phyloP scores from a whole-genome alignment of 1,140 invertebrate species.

The Dendrolimus kikuchii region DNA sequence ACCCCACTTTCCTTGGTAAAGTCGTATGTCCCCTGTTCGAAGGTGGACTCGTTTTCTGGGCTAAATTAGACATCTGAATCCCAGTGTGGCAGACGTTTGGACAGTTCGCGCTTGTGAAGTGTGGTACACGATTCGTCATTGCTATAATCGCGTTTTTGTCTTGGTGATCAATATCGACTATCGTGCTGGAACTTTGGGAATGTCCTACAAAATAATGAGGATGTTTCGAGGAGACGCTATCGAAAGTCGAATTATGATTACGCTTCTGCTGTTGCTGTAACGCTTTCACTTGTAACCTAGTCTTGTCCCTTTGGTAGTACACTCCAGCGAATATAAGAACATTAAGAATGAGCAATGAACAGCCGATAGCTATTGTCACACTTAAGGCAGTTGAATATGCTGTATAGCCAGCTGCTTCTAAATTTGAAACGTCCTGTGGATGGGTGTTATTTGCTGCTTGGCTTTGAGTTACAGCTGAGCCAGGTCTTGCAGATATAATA shows the following conservation, averaged over 20 bases:
- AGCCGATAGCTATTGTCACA: conserved; percentile 92
- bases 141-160: conserved; percentile 79
- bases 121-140: conserved; percentile 70
- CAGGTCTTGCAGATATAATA: conserved; percentile 68
- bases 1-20: conserved; percentile 76
- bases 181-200: conserved; percentile 80
- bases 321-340: conserved; percentile 90
- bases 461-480: conserved; percentile 61
- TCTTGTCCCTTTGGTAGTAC: conserved; percentile 90
- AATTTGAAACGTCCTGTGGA: conserved; percentile 74
- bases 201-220: conserved; percentile 79
- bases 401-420: conserved; percentile 84
- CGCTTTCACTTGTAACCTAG: conserved; percentile 84
- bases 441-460: conserved; percentile 71
- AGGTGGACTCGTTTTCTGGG: conserved; percentile 74
- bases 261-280: conserved; percentile 79
- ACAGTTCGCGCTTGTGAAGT: conserved; percentile 64
- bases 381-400: conserved; percentile 88
- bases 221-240: conserved; percentile 77
- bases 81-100: conserved; percentile 74
- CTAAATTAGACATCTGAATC: conserved; percentile 74
- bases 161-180: conserved; percentile 87
- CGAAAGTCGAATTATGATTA: conserved; percentile 81
- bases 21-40: conserved; percentile 75
- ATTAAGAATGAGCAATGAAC: conserved; percentile 89